Evolutionary conservation across 2,888 invertebrate genomes (phyloP).

Genomic region (Drosophila paranaensis): DNA sequence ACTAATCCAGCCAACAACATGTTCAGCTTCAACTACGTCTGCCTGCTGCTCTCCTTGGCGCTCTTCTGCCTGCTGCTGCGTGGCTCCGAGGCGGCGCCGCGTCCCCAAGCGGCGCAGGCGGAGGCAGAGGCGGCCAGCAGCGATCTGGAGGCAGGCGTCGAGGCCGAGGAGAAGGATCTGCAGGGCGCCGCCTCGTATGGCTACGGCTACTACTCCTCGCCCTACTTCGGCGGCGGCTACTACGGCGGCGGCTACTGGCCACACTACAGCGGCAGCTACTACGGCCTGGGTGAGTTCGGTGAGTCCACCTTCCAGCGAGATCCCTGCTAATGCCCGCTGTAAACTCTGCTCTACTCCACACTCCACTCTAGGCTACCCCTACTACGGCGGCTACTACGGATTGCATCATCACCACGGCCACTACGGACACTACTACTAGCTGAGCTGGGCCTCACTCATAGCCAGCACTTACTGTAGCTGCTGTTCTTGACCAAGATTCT

Average conservation of each 20-base stretch:
- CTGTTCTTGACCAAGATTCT: conserved; percentile 57
- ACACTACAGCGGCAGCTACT: conserved; percentile 72
- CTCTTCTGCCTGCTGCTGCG: conserved; percentile 51
- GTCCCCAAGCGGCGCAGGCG: conserved; percentile 68
- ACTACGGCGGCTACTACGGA: conserved; percentile 81
- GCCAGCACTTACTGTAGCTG: conserved; percentile 10
- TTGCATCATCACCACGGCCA: conserved; percentile 71
- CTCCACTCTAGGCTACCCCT: conserved; percentile 63
- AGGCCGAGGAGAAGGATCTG: conserved; percentile 79
- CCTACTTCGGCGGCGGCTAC: conserved; percentile 71
- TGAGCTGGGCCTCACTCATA: conserved; percentile 1
- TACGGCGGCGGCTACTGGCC: conserved; percentile 75
- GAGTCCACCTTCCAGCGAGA: conserved; percentile 4
- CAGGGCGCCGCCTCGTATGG: conserved; percentile 81
- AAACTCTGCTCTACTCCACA: neutral
- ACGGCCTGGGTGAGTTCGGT: conserved; percentile 73
- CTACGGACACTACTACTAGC: conserved; percentile 81
- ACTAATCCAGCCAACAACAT: conserved; percentile 50
- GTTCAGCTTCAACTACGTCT: conserved; percentile 56
- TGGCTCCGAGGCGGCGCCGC: conserved; percentile 60
- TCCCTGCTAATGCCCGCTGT: neutral
- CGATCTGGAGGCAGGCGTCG: conserved; percentile 70
- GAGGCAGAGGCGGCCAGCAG: conserved; percentile 53
- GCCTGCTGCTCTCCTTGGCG: conserved; percentile 59
- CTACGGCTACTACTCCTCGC: conserved; percentile 82